phyloP scores from a whole-genome alignment of 2,797 vertebrate genomes.

The Mallotus villosus region DNA sequence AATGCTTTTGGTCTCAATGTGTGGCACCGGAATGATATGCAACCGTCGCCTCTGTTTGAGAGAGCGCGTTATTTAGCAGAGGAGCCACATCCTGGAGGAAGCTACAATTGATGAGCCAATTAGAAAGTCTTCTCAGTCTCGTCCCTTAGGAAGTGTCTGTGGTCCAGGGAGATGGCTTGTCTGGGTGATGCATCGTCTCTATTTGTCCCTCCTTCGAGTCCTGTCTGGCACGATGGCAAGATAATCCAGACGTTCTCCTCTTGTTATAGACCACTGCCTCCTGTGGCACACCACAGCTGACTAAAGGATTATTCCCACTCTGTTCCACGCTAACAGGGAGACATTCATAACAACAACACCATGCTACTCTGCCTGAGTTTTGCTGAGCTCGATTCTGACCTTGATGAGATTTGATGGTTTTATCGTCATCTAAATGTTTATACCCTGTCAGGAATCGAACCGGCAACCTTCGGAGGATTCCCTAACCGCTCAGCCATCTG shows the following conservation, averaged over 20 bases:
- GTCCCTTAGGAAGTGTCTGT: constrained; percentile 13
- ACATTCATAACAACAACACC: too few species aligned
- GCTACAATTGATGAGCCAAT: constrained; percentile 28
- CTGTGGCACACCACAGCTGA: neutral
- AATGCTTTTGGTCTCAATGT: too few species aligned
- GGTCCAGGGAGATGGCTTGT: constrained; percentile 9
- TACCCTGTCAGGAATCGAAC: too few species aligned
- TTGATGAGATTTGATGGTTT: too few species aligned
- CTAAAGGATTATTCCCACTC: too few species aligned
- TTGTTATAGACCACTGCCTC: neutral
- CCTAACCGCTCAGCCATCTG: too few species aligned
- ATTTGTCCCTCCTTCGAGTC: constrained; percentile 2
- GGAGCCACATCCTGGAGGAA: neutral
- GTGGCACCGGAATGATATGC: neutral
- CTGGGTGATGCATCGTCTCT: neutral
- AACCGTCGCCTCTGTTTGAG: neutral
- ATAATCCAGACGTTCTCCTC: neutral
- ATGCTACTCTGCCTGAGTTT: too few species aligned
- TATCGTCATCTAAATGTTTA: too few species aligned
- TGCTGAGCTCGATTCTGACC: too few species aligned
- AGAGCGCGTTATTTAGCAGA: neutral
- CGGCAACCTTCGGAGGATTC: too few species aligned
- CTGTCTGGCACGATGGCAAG: constrained; percentile 17
- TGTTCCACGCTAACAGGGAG: too few species aligned
- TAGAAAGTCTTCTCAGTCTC: constrained; percentile 26